Conservation (phyloP, 2,113 vertebrate species). For the Pelobates fuscus region DNA sequence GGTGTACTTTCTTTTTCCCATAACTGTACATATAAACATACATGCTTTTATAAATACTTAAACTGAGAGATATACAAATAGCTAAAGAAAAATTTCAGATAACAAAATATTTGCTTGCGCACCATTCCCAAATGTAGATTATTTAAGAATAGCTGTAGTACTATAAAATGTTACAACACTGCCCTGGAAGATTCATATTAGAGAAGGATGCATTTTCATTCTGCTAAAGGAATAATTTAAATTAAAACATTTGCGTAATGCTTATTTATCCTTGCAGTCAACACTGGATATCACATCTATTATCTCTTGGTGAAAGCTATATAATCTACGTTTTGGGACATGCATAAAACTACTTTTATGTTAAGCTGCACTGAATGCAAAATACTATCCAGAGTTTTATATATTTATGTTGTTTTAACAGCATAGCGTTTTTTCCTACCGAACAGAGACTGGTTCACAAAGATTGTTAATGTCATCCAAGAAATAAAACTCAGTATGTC, state of each 20-base stretch:
- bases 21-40: no score
- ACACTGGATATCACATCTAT: conserved; percentile 59
- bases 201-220: conserved; percentile 60
- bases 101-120: conserved; percentile 47
- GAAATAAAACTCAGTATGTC: conserved; percentile 16
- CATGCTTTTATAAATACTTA: no score
- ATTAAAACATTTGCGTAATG: conserved; percentile 62
- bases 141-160: conserved; percentile 62
- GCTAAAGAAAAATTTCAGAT: conserved; percentile 28
- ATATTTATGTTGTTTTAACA: conserved; percentile 62
- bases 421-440: conserved; percentile 7
- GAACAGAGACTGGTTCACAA: background rate
- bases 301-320: conserved; percentile 57
- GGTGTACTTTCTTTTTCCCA: no score
- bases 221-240: conserved; percentile 61
- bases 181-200: conserved; percentile 60
- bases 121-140: conserved; percentile 45
- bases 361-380: conserved; percentile 60
- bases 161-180: conserved; percentile 59
- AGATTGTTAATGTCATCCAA: conserved; percentile 16
- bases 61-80: conserved; percentile 16
- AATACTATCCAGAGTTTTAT: conserved; percentile 70
- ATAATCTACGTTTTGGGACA: conserved; percentile 55
- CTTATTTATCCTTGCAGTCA: conserved; percentile 68
- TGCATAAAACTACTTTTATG: conserved; percentile 70